A percentile compares a stretch with the other conserved stretches of the same genome.
Evolutionary conservation across 2,888 invertebrate species (phyloP).

Genomic region (Cosmia trapezina): DNA sequence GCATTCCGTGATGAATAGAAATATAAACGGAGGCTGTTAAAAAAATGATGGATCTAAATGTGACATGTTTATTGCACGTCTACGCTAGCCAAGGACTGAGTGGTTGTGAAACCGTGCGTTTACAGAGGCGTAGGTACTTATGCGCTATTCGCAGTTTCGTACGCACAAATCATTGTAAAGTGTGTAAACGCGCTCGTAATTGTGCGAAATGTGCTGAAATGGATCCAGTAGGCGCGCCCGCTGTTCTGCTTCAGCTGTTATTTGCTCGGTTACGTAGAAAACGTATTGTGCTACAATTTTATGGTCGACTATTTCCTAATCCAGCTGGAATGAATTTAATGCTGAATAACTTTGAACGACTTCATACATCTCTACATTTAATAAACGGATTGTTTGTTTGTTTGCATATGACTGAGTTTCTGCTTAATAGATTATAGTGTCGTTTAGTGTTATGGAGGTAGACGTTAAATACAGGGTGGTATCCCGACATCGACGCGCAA

Average conservation of each 20-base stretch:
- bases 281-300: constrained; percentile 63
- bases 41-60: constrained; percentile 61
- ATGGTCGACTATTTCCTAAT: constrained; percentile 57
- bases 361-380: constrained; percentile 30
- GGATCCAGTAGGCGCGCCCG: constrained; percentile 62
- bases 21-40: constrained; percentile 55
- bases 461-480: too few relatives aligned
- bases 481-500: too few relatives aligned
- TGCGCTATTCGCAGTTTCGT: constrained; percentile 42
- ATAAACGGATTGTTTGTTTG: constrained; percentile 12
- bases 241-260: constrained; percentile 64
- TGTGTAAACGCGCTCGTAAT: constrained; percentile 67
- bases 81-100: constrained; percentile 47
- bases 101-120: constrained; percentile 56
- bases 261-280: constrained; percentile 55
- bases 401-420: constrained; percentile 6
- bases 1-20: constrained; percentile 59
- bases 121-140: constrained; percentile 49
- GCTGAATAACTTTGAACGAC: constrained; percentile 44
- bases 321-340: constrained; percentile 50
- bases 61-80: constrained; percentile 67
- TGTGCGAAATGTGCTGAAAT: constrained; percentile 66
- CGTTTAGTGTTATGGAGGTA: too few relatives aligned
- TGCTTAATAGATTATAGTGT: constrained; percentile 8
- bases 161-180: constrained; percentile 64